Conservation (phyloP, 2,888 invertebrate genomes). For the Netelia melanura region DNA sequence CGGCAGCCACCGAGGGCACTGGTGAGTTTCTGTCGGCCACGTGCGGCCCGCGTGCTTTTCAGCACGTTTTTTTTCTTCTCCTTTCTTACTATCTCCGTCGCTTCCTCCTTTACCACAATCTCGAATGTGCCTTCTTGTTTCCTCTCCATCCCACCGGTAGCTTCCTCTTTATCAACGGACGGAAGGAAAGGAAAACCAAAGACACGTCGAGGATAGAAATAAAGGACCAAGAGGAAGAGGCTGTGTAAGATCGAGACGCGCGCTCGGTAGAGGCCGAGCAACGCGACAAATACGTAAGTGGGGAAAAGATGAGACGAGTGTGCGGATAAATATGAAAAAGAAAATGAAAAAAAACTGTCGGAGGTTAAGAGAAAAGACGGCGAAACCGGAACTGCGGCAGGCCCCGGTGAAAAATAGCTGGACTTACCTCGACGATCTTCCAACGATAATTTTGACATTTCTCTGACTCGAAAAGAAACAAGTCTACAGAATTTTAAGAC, state of each 20-base stretch:
- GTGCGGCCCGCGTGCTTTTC: constrained; percentile 45
- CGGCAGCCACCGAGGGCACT: constrained; percentile 13
- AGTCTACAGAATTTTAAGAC: neutral
- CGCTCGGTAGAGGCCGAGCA: constrained; percentile 5
- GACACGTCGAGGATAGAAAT: constrained; percentile 11
- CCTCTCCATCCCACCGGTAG: constrained; percentile 5
- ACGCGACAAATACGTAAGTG: constrained; percentile 17
- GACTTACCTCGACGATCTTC: neutral
- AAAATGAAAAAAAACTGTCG: constrained; percentile 17
- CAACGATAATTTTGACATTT: constrained; percentile 3
- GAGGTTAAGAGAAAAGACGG: constrained; percentile 15
- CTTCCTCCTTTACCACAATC: constrained; percentile 10
- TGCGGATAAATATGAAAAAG: constrained; percentile 39
- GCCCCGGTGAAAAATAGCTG: neutral
- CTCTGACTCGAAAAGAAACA: neutral
- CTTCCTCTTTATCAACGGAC: constrained; percentile 25
- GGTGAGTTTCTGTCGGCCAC: constrained; percentile 19
- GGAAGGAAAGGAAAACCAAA: neutral
- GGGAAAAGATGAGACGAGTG: constrained; percentile 20
- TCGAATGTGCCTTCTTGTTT: neutral
- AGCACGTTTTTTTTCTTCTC: constrained; percentile 27
- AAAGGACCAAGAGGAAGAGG: constrained; percentile 16
- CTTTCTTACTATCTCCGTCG: neutral
- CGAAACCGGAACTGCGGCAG: constrained; percentile 6
- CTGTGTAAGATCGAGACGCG: neutral